A percentile compares a stretch with the other conserved stretches of the same genome.
phyloP scores from a whole-genome alignment of 2,888 invertebrate genomes.

The Idaea dimidiata region DNA sequence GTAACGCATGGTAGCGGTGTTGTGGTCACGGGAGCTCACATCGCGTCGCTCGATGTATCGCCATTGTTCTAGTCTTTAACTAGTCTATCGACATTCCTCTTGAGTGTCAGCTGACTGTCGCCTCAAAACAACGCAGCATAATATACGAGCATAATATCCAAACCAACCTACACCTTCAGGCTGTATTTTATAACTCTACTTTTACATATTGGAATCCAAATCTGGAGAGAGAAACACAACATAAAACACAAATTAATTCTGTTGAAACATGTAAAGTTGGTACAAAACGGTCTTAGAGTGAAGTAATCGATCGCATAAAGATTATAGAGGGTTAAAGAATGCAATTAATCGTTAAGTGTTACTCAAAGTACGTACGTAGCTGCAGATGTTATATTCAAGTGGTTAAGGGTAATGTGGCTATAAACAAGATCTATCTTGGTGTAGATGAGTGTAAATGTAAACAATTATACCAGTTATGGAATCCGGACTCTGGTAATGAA shows the following conservation, averaged over 20 bases:
- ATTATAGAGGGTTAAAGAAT: background rate
- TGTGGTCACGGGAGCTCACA: slow-evolving; percentile 38
- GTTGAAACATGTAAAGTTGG: background rate
- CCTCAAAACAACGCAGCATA: slow-evolving; percentile 35
- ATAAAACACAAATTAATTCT: background rate
- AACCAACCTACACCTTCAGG: slow-evolving; percentile 26
- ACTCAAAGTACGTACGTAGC: background rate
- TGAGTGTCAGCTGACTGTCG: slow-evolving; percentile 44
- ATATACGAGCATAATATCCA: slow-evolving; percentile 16
- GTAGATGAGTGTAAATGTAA: slow-evolving; percentile 10
- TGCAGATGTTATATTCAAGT: slow-evolving; percentile 1
- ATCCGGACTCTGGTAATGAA: slow-evolving; percentile 18
- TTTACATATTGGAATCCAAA: slow-evolving; percentile 27
- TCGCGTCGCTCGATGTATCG: slow-evolving; percentile 14
- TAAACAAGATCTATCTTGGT: slow-evolving; percentile 1
- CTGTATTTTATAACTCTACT: slow-evolving; percentile 35
- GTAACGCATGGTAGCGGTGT: slow-evolving; percentile 31
- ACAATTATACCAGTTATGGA: slow-evolving; percentile 25
- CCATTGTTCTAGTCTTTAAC: slow-evolving; percentile 53
- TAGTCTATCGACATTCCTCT: slow-evolving; percentile 57
- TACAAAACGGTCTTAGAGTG: background rate
- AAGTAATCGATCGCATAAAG: background rate
- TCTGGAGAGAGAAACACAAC: slow-evolving; percentile 11
- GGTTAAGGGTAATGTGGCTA: slow-evolving; percentile 1
- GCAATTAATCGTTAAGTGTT: background rate